Evolutionary conservation across 2,888 invertebrate species (phyloP), one percentile per base, ranked within the genome.

Genomic region (Limnephilus marmoratus): DNA sequence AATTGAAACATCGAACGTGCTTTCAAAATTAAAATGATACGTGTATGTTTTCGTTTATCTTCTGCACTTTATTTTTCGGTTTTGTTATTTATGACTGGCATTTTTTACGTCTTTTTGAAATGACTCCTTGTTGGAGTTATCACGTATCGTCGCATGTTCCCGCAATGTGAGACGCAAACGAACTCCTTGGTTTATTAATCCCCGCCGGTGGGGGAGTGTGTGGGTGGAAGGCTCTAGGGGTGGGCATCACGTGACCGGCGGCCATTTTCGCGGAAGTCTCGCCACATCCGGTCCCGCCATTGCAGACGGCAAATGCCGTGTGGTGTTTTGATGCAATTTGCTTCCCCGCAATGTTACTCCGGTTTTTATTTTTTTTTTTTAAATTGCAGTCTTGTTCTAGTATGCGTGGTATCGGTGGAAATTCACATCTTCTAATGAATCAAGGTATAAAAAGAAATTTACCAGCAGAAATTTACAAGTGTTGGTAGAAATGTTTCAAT

Each of bases 141-240:
- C 85, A 45, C 85, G 85, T 85, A 45, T 41, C 37, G 85, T 85
- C 45, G 85, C 85, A 85, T 85, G 85, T 85, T 85, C 85, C 85
- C 85, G 85, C 85, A 85, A 41, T 41, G 41, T 85, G n/a, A 41
- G 41, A 37, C 82, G 34, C 82, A 85, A 45, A 85, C 85, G 37
- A 24, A 41, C n/a, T n/a, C 31, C 85, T n/a, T 41, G 85, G 41
- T 34, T 85, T 85, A 85, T 85, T 83, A 85, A 41, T 85, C 85
- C 41, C 85, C 85, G 15, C 41, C 85, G 18, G 24, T 82, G 31
- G 29, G 31, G 4, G 31, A 31, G 29, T 15, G 15, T 9, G 82
- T 82, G 82, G 82, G 82, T 5, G 24, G 24, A 68, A n/a, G 24
- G 68, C 24, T 68, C 7, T 24, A 24, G 24, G 68, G 24, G n/a